phyloP scores from a whole-genome alignment of 2,888 invertebrate species.

The Drosophila atripex region DNA sequence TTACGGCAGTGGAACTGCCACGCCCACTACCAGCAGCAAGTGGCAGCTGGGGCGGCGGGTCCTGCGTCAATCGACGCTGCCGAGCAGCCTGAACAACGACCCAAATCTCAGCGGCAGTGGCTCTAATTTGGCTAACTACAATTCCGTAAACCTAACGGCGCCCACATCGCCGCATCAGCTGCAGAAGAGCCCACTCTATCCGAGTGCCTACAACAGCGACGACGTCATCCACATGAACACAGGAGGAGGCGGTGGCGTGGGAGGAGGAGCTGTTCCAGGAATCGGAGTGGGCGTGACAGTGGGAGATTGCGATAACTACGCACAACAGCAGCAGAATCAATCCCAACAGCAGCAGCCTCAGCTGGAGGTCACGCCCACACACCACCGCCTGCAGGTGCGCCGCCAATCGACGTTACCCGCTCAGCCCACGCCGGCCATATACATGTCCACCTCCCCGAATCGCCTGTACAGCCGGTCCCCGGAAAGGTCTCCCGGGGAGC shows the following conservation, averaged over 20 bases:
- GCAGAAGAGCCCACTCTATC: slow-evolving; percentile 80
- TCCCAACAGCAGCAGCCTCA: slow-evolving; percentile 58
- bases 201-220: slow-evolving; percentile 79
- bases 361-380: slow-evolving; percentile 65
- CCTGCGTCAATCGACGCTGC: slow-evolving; percentile 83
- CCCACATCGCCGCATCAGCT: slow-evolving; percentile 82
- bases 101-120: slow-evolving; percentile 76
- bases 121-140: slow-evolving; percentile 77
- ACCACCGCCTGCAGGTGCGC: slow-evolving; percentile 81
- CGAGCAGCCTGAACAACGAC: slow-evolving; percentile 81
- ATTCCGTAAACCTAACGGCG: slow-evolving; percentile 81
- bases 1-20: slow-evolving; percentile 77
- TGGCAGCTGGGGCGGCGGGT: slow-evolving; percentile 81
- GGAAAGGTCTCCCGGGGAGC: slow-evolving; percentile 81
- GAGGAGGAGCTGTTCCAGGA: slow-evolving; percentile 8
- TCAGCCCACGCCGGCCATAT: slow-evolving; percentile 64
- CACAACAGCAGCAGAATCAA: slow-evolving; percentile 53
- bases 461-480: slow-evolving; percentile 82
- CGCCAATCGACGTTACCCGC: slow-evolving; percentile 83
- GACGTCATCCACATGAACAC: slow-evolving; percentile 78
- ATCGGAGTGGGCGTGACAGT: slow-evolving; percentile 28
- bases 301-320: slow-evolving; percentile 76
- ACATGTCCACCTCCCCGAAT: slow-evolving; percentile 83
- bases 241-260: slow-evolving; percentile 13
- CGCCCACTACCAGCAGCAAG: slow-evolving; percentile 75